Evolutionary conservation across 2,888 invertebrate species (phyloP), one percentile per base, ranked within the genome.

Genomic region (Rhyacophila evoluta): DNA sequence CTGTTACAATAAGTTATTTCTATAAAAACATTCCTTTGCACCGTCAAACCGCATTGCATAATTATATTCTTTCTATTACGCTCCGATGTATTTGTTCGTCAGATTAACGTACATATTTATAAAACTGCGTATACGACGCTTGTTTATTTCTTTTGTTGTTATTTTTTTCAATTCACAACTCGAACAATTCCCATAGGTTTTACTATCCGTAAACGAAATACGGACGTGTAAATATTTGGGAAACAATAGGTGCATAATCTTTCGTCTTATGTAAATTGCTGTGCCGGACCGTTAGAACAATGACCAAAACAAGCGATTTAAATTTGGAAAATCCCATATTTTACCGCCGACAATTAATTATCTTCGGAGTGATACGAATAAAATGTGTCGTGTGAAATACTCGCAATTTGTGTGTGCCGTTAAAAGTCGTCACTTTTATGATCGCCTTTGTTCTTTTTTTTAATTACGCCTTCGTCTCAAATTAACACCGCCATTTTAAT

Each of bases 201-300:
- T 55, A 55, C 55, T 55, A 25, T 55, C 55, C 19, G 55, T 55
- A 25, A 10, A 19, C 6, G 25, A 55, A 55, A 10, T 55, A 25
- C 25, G 10, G 19, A 55, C 19, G 19, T 55, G 19, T 55, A 55
- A 19, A 55, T 55, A 55, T 1, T 55, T 25, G 2, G 10, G 6
- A 55, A 55, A 55, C 55, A 55, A 55, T 55, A 19, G 55, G 19
- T 25, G 25, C 55, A 55, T 55, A 55, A 55, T 55, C 55, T 55
- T 8, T 12, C 55, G 19, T 3, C 55, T 55, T 55, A 19, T 19
- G 19, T 55, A 55, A 55, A 55, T 55, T 19, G 12, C 55, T 19
- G 19, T 55, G 19, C 55, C 25, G 55, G 19, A 15, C 55, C 55
- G 55, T 25, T 55, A 55, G 55, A 55, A 55, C 55, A 55, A 55